phyloP scores from a whole-genome alignment of 2,113 vertebrate genomes.

The Halichoeres trimaculatus region DNA sequence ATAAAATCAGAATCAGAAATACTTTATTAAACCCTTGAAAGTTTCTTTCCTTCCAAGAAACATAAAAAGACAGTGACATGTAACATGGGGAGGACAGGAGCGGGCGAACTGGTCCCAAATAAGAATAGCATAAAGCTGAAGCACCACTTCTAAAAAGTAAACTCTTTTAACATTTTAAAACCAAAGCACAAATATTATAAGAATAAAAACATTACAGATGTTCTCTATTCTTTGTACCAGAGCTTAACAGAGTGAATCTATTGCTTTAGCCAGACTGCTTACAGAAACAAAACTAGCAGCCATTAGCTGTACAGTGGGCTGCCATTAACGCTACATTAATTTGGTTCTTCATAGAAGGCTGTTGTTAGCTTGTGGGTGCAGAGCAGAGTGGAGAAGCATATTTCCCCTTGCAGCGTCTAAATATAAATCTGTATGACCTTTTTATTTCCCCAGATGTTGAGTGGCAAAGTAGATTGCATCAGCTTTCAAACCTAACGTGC shows the following conservation, averaged over 20 bases:
- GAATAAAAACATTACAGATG: too few species aligned
- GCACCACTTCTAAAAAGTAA: too few species aligned
- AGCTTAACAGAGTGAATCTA: conserved; percentile 3
- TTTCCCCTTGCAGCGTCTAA: conserved; percentile 68
- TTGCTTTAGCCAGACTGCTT: conserved; percentile 20
- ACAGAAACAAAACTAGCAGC: conserved; percentile 35
- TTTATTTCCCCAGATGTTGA: conserved; percentile 78
- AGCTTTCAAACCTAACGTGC: conserved; percentile 56
- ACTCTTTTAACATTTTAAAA: too few species aligned
- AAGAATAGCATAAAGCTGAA: too few species aligned
- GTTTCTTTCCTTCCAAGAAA: too few species aligned
- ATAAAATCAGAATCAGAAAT: too few species aligned
- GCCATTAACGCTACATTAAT: conserved; percentile 66
- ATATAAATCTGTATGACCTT: conserved; percentile 78
- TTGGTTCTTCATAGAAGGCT: conserved; percentile 24
- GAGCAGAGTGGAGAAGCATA: conserved; percentile 39
- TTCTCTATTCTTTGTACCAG: too few species aligned
- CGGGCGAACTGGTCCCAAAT: too few species aligned
- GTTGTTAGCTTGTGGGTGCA: conserved; percentile 53
- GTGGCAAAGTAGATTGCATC: conserved; percentile 69
- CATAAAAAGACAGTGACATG: too few species aligned
- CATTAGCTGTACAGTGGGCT: conserved; percentile 44
- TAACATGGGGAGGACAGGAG: too few species aligned
- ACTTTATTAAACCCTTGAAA: too few species aligned
- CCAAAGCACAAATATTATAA: too few species aligned